Base-by-base conservation (phyloP, 2,888 invertebrate species). In the Alsophila aescularia region DNA sequence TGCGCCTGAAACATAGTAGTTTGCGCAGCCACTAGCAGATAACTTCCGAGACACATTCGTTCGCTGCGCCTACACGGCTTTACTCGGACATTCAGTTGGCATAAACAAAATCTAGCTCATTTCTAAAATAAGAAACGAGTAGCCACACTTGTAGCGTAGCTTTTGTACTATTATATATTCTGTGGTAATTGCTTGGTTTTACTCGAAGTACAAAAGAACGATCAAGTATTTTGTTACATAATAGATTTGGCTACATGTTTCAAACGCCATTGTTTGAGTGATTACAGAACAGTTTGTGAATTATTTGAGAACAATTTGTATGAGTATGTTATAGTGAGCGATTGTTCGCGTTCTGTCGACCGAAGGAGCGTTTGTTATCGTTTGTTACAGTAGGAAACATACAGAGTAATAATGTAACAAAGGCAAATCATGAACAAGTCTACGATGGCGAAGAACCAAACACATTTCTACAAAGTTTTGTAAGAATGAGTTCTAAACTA, bases 201-300 rank as follows among this genome's bases (percentile, higher is more conserved):
- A 32, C 21, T 37, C 37, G 54, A 27, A 16, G 36, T 63, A 72
- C 71, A 73, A 73, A 70, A 68, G 66, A 73, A 62, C 43, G 52
- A 50, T 57, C n/a, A n/a, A n/a, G n/a, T 45, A 41, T 41, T 40
- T 43, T 37, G 49, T 66, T 66, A 47, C 48, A 55, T 47, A 69
- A 70, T 50, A 39, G 51, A 49, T 58, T 42, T 42, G 24, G 14
- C 16, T 41, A 16, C 18, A 16, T 16, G 10, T 31, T 32, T 42
- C 42, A 42, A 40, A 32, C 16, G 7, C 44, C 7, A 35, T 44
- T 44, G 44, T 44, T 44, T 24, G 24, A 3, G 27, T 12, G 36
- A 24, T 45, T 27, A 41, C 34, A 31, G 21, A 24, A 37, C 45
- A 36, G 29, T 29, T 29, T 24, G 24, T 10, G 13, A 21, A 32